Base-by-base conservation (phyloP, 2,797 vertebrate genomes). In the Pipistrellus kuhlii region DNA sequence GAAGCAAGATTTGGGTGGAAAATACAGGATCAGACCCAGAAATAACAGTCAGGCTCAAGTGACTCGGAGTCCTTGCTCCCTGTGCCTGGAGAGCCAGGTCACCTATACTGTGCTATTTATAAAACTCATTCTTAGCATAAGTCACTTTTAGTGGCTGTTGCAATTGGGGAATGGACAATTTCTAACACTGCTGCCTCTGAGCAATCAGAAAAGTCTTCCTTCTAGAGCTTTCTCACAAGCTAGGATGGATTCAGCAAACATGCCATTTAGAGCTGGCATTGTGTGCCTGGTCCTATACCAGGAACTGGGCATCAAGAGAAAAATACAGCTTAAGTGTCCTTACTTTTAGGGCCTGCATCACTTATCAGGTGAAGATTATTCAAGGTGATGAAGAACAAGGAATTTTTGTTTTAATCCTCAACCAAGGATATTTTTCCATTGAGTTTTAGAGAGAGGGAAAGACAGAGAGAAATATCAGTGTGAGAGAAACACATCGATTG, bases 31-130 rank as follows among this genome's bases (percentile, higher is more conserved):
- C 57, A 25, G 51, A 14, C 2, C 6, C 14, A 69, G 62, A 85
- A 83, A n/a, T 7, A 18, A 8, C 6, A 9, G 46, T 25, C 59
- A 69, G 20, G 53, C 51, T 72, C 11, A 2, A 64, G 44, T n/a
- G 30, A 41, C 44, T 14, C 1, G 4, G 35, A 62, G 57, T 48
- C 17, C 30, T 81, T 8, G 72, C 25, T 82, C 25, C 23, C 20
- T 59, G 68, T 82, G 17, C 18, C 51, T 75, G 64, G 57, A 46
- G 1, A 75, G 38, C 32, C 1, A 4, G 32, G 27, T 53, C 15
- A 14, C 48, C 68, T 90, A 78, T 73, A 57, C 32, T 55, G 23
- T 35, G 91, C 88, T 95, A 51, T 94, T 75, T 75, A 71, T 85
- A 77, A 92, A 80, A 32, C 35, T 53, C 10, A 3, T 3, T 75